Evolutionary conservation across 2,797 vertebrate species (phyloP).

Genomic region (Rhinophrynus dorsalis): DNA sequence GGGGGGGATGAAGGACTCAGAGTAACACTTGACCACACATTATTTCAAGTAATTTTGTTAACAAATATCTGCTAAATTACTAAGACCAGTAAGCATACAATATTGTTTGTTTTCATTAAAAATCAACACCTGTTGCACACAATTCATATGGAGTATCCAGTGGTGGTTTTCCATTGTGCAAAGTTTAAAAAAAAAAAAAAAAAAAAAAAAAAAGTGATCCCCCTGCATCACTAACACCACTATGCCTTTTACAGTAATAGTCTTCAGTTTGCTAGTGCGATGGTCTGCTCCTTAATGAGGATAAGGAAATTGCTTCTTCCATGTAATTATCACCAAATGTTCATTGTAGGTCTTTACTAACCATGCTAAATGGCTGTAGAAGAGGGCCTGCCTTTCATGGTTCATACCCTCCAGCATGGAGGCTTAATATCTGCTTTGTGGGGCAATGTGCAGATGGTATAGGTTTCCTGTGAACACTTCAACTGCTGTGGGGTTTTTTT

Average conservation of each 20-base stretch:
- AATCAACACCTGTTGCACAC: too few relatives aligned
- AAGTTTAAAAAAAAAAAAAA: too few relatives aligned
- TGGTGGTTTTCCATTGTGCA: not conserved
- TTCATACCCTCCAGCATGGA: slow-evolving; percentile 7
- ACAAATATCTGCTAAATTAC: too few relatives aligned
- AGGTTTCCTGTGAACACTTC: not conserved
- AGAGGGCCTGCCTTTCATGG: slow-evolving; percentile 34
- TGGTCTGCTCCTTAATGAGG: slow-evolving; percentile 16
- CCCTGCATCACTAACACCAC: not conserved
- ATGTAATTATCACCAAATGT: slow-evolving; percentile 36
- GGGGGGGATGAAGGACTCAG: too few relatives aligned
- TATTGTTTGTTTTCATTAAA: too few relatives aligned
- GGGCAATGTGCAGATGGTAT: not conserved
- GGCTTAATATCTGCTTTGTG: slow-evolving; percentile 2
- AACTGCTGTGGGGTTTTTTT: too few relatives aligned
- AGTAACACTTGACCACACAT: too few relatives aligned
- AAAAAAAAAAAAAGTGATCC: too few relatives aligned
- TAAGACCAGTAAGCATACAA: too few relatives aligned
- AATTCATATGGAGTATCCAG: too few relatives aligned
- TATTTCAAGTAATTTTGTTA: too few relatives aligned
- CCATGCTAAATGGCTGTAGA: not conserved
- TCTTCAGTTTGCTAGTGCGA: not conserved
- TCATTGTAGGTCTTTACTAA: not conserved
- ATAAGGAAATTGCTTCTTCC: slow-evolving; percentile 28
- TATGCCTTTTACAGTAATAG: not conserved